Evolutionary conservation across 2,113 vertebrate genomes (phyloP).

Genomic region (Salminus brasiliensis): DNA sequence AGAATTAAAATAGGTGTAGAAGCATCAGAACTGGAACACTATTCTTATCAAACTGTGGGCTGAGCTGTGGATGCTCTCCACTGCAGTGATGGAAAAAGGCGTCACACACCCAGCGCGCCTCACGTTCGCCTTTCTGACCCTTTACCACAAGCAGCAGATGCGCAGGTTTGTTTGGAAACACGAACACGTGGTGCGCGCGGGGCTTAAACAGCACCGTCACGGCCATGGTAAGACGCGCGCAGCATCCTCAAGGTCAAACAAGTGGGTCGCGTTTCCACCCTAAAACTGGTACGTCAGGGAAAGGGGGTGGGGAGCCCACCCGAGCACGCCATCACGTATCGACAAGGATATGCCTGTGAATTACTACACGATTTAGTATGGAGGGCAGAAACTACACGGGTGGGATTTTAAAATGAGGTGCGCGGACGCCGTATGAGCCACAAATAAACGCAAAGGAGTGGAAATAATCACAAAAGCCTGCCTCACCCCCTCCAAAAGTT

Average conservation of each 20-base stretch:
- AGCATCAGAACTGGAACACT: no score
- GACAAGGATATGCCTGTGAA: neutral
- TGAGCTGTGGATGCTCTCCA: slow-evolving; percentile 23
- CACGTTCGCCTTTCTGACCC: slow-evolving; percentile 2
- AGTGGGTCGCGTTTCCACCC: slow-evolving; percentile 39
- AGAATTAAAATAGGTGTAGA: no score
- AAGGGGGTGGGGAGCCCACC: neutral
- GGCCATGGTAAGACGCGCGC: neutral
- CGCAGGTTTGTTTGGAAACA: slow-evolving; percentile 34
- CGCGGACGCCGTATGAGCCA: neutral
- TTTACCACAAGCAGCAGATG: slow-evolving; percentile 6
- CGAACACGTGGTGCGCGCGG: slow-evolving; percentile 44
- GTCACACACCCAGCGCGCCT: neutral
- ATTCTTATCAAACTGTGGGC: neutral
- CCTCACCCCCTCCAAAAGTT: neutral
- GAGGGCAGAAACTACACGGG: neutral
- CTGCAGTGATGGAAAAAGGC: slow-evolving; percentile 7
- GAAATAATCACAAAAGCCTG: neutral
- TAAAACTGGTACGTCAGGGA: slow-evolving; percentile 10
- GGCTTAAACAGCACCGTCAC: slow-evolving; percentile 13
- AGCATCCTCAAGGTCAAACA: slow-evolving; percentile 59
- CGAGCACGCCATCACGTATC: neutral
- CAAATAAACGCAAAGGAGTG: neutral
- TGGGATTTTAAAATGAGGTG: slow-evolving; percentile 13
- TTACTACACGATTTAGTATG: neutral